These are phyloP conservation scores for Athene noctua DNA, from an alignment of 2,113 vertebrate genomes.

Conservation along the genomic window DNA sequence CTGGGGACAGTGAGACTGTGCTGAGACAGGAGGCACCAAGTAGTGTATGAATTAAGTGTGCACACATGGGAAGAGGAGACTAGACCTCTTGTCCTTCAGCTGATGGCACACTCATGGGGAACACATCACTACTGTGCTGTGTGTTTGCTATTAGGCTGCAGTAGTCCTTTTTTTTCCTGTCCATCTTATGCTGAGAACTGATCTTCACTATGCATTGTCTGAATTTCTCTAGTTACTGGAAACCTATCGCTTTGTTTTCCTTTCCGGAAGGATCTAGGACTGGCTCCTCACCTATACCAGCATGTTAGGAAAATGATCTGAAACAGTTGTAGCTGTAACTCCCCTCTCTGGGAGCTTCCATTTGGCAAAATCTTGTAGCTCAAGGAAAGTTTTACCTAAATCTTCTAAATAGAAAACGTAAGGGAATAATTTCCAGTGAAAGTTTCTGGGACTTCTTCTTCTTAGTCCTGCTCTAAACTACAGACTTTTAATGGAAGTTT, in stretches of 20 bases:
- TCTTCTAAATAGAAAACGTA: background rate
- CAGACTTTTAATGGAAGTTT: too few relatives aligned
- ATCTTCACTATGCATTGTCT: background rate
- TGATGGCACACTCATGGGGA: background rate
- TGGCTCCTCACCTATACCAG: background rate
- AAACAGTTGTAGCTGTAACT: background rate
- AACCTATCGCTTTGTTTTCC: background rate
- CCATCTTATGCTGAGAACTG: background rate
- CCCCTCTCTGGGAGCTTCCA: background rate
- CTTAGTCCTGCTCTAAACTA: too few relatives aligned
- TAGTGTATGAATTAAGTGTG: fast-evolving
- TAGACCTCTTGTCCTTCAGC: background rate
- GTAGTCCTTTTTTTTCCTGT: background rate
- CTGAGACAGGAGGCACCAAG: background rate
- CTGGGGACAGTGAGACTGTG: background rate
- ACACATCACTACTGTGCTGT: background rate
- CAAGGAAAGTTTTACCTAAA: background rate
- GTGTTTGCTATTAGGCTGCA: background rate
- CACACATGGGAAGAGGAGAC: fast-evolving
- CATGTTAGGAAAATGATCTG: background rate
- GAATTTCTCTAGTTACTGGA: background rate
- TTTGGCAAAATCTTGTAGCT: background rate
- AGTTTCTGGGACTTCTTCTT: background rate
- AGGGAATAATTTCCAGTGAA: background rate
- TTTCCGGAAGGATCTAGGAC: background rate